Conservation (phyloP, 2,113 vertebrate genomes). For the Tupaia tana region DNA sequence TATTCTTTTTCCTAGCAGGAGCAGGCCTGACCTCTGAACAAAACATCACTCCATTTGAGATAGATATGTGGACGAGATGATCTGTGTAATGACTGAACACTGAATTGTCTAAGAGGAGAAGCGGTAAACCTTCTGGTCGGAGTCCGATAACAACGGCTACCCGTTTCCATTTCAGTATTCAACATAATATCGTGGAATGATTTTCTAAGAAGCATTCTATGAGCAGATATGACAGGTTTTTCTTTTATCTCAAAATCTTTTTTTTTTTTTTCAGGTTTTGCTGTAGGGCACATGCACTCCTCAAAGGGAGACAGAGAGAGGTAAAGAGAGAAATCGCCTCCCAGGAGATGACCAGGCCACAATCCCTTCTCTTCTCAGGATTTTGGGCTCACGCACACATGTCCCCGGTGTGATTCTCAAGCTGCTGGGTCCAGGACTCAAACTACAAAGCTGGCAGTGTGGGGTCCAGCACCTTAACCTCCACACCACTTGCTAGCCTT, state of each 20-base stretch:
- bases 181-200: not conserved
- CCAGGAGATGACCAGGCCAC: no score
- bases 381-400: no score
- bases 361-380: no score
- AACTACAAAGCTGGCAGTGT: no score
- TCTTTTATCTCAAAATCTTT: not conserved
- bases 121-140: not conserved
- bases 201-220: constrained; percentile 23
- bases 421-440: no score
- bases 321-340: no score
- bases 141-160: not conserved
- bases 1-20: not conserved
- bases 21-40: not conserved
- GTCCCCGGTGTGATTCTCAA: no score
- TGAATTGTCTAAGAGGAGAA: not conserved
- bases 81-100: not conserved
- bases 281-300: no score
- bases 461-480: no score
- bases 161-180: not conserved
- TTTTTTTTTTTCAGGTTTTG: no score
- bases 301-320: no score
- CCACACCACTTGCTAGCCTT: no score
- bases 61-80: not conserved
- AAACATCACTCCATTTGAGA: not conserved
- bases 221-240: not conserved